A percentile compares a stretch with the other conserved stretches of the same genome.
Conservation (phyloP, 2,888 invertebrate genomes). For the Phortica magna region DNA sequence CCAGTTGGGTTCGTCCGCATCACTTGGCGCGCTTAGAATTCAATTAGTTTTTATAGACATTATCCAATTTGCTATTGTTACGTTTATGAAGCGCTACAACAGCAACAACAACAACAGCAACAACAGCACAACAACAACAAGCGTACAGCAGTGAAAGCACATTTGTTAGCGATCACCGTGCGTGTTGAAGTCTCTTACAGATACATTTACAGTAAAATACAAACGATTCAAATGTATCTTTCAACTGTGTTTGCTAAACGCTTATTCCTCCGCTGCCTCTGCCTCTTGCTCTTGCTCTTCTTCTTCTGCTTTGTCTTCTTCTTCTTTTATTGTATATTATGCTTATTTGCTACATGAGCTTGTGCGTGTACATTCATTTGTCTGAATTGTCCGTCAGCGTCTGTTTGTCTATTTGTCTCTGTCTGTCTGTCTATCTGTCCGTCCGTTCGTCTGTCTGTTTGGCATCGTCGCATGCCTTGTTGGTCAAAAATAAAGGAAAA, state of each 20-base stretch:
- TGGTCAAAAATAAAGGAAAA: slow-evolving; percentile 17
- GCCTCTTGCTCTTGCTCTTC: not conserved
- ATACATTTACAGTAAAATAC: not conserved
- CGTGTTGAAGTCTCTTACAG: not conserved
- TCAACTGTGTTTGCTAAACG: slow-evolving; percentile 16
- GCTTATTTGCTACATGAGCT: not conserved
- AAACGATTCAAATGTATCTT: slow-evolving; percentile 24
- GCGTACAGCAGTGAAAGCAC: not conserved
- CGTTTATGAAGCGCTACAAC: slow-evolving; percentile 18
- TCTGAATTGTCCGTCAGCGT: not conserved
- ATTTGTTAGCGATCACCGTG: not conserved
- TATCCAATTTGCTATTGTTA: slow-evolving; percentile 67
- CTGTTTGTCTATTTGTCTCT: not conserved
- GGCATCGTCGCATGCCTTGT: not conserved
- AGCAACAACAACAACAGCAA: not conserved
- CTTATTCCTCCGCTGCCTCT: not conserved
- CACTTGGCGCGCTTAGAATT: slow-evolving; percentile 66
- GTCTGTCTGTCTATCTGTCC: not conserved
- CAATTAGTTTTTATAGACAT: slow-evolving; percentile 72
- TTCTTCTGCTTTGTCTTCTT: not conserved
- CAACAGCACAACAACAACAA: not conserved
- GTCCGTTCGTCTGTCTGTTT: not conserved
- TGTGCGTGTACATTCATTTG: not conserved
- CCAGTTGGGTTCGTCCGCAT: not conserved
- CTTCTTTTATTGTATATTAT: not conserved